phyloP scores from a whole-genome alignment of 2,888 invertebrate species.

The Nowickia ferox region DNA sequence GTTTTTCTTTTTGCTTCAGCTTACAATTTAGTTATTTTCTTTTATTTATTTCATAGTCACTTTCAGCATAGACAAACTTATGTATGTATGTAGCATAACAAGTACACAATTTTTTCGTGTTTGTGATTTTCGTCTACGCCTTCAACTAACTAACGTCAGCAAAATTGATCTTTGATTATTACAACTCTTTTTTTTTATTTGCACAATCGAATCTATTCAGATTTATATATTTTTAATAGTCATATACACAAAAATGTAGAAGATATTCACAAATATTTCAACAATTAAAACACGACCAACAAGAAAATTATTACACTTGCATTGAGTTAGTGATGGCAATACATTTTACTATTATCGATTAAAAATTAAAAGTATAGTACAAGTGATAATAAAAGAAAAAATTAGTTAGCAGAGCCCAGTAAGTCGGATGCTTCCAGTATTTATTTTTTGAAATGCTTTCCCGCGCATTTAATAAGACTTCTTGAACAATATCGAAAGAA shows the following conservation, averaged over 20 bases:
- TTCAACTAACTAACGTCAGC: slow-evolving; percentile 4
- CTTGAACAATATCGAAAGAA: too few species aligned
- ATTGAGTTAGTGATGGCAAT: slow-evolving; percentile 49
- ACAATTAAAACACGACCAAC: slow-evolving; percentile 20
- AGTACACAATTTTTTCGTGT: slow-evolving; percentile 35
- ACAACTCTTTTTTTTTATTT: neutral
- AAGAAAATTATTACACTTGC: slow-evolving; percentile 44
- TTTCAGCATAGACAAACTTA: slow-evolving; percentile 28
- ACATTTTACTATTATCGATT: slow-evolving; percentile 3
- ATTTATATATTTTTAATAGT: neutral
- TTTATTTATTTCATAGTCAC: slow-evolving; percentile 1
- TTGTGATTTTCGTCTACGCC: slow-evolving; percentile 43
- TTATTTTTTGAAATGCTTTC: too few species aligned
- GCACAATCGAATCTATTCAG: neutral
- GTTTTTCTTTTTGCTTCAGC: slow-evolving; percentile 28
- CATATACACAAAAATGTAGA: slow-evolving; percentile 38
- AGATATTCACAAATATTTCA: slow-evolving; percentile 31
- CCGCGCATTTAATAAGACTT: too few species aligned
- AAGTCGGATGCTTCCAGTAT: too few species aligned
- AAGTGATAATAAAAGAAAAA: slow-evolving; percentile 30
- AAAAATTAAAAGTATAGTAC: neutral
- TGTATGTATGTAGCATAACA: neutral
- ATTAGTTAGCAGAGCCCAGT: too few species aligned
- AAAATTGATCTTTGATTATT: neutral
- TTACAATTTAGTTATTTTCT: slow-evolving; percentile 17